Evolutionary conservation across 2,888 invertebrate genomes (phyloP).

Genomic region (Sinodicranocentrus sp.): DNA sequence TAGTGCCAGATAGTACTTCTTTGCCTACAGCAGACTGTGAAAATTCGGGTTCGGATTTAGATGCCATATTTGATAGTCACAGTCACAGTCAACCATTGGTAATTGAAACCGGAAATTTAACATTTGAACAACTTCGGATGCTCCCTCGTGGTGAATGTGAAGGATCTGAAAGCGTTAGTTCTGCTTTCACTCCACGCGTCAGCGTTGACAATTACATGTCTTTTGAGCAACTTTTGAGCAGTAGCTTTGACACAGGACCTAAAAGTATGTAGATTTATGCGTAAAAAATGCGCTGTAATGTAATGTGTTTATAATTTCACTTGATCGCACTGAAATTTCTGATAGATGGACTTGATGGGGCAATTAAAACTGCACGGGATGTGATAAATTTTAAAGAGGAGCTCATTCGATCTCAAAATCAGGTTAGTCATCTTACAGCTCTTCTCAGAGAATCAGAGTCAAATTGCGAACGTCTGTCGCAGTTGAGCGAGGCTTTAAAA

Average conservation of each 20-base stretch:
- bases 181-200: constrained; percentile 66
- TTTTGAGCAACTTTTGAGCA: constrained; percentile 75
- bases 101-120: constrained; percentile 70
- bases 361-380: constrained; percentile 50
- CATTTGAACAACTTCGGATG: constrained; percentile 74
- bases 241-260: constrained; percentile 71
- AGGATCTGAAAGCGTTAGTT: constrained; percentile 75
- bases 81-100: constrained; percentile 68
- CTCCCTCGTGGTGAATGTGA: constrained; percentile 76
- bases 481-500: constrained; percentile 75
- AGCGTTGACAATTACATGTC: constrained; percentile 72
- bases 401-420: constrained; percentile 70
- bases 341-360: constrained; percentile 52
- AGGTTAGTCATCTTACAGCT: constrained; percentile 72
- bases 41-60: constrained; percentile 21
- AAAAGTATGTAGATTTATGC: constrained; percentile 70
- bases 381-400: constrained; percentile 70
- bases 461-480: constrained; percentile 74
- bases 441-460: constrained; percentile 74
- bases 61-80: constrained; percentile 31
- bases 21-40: not conserved
- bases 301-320: no score
- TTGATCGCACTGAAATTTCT: no score
- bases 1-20: constrained; percentile 30
- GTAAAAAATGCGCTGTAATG: no score